A percentile compares a stretch with the other conserved stretches of the same genome.
Evolutionary conservation across 1,140 invertebrate genomes (phyloP).

Genomic region (Probaryconus sp.): DNA sequence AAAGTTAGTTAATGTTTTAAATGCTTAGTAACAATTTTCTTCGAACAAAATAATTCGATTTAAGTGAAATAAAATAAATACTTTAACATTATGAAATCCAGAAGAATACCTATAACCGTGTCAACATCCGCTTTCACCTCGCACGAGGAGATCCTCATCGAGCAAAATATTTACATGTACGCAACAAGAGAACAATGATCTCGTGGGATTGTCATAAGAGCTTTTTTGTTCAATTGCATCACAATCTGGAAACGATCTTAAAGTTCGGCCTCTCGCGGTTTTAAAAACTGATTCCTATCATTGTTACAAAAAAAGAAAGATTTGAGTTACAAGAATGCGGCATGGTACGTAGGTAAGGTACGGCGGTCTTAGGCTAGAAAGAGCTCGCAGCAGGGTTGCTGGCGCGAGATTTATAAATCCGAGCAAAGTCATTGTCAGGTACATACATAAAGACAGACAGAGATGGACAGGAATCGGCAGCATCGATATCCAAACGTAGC

Average conservation of each 20-base stretch:
- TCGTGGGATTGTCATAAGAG: constrained; percentile 1
- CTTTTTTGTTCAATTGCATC: constrained; percentile 24
- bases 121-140: too few species aligned
- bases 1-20: too few species aligned
- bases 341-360: neutral
- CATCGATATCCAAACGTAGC: constrained; percentile 43
- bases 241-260: constrained; percentile 23
- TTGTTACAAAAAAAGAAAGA: constrained; percentile 18
- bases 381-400: constrained; percentile 28
- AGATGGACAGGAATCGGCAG: constrained; percentile 53
- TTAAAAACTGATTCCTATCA: constrained; percentile 49
- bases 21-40: too few species aligned
- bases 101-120: too few species aligned
- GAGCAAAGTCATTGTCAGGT: constrained; percentile 56
- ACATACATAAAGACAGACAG: constrained; percentile 41
- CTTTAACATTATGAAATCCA: too few species aligned
- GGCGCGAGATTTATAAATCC: constrained; percentile 54
- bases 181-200: constrained; percentile 1
- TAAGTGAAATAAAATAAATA: too few species aligned
- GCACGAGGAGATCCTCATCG: too few species aligned
- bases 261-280: constrained; percentile 7
- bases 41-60: too few species aligned
- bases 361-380: constrained; percentile 26
- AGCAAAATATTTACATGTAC: constrained; percentile 19
- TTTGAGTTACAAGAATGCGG: constrained; percentile 22